Evolutionary conservation across 1,140 invertebrate genomes (phyloP).

Genomic region (Temnothorax longispinosus): DNA sequence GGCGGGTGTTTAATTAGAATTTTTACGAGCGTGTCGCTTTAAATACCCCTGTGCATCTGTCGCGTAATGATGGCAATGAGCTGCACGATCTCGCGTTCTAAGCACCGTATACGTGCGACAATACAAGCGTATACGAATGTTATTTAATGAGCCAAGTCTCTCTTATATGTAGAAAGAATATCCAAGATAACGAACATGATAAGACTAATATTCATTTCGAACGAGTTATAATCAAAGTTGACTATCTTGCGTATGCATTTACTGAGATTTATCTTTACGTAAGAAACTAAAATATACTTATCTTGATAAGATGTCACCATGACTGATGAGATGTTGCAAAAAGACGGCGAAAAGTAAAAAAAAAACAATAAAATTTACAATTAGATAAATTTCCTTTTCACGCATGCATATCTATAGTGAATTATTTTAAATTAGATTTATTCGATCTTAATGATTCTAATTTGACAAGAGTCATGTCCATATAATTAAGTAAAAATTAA

Average conservation of each 20-base stretch:
- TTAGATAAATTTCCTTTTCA: background rate
- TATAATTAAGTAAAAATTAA: background rate
- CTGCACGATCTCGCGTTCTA: conserved; percentile 21
- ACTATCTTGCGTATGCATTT: background rate
- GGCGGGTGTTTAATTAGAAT: conserved; percentile 65
- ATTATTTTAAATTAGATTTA: background rate
- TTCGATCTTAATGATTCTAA: background rate
- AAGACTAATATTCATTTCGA: background rate
- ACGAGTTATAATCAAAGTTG: background rate
- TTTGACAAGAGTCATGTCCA: background rate
- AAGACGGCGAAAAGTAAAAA: background rate
- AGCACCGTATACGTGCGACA: conserved; percentile 4
- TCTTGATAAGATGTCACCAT: background rate
- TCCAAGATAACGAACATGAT: background rate
- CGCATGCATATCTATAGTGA: background rate
- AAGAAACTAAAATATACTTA: background rate
- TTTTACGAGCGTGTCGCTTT: conserved; percentile 64
- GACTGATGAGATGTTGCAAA: background rate
- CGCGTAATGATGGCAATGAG: conserved; percentile 63
- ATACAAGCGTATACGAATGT: background rate
- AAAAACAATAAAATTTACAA: background rate
- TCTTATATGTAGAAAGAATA: background rate
- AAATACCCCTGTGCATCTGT: conserved; percentile 56
- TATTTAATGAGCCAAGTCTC: background rate
- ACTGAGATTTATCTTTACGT: background rate